These are phyloP conservation scores for Phalacrocorax brasilianus DNA, from an alignment of 2,113 vertebrate genomes.

Conservation along the genomic window DNA sequence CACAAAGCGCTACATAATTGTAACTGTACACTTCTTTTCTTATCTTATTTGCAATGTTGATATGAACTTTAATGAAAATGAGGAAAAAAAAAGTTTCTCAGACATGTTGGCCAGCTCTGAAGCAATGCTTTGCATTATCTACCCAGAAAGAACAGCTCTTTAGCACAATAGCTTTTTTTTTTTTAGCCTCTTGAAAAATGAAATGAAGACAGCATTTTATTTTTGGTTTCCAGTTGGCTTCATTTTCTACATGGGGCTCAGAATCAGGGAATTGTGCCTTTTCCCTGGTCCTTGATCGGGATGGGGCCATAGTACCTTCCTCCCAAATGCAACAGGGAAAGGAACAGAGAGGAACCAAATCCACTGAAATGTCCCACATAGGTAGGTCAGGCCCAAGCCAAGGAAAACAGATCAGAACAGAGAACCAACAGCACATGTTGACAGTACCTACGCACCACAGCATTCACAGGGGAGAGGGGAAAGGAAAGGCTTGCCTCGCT, in stretches of 20 bases:
- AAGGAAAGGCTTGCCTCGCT: not conserved
- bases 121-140: slow-evolving; percentile 51
- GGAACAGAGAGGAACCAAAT: not conserved
- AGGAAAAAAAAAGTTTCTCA: not conserved
- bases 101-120: slow-evolving; percentile 9
- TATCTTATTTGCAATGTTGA: slow-evolving; percentile 53
- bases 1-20: slow-evolving; percentile 30
- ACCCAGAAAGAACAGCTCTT: slow-evolving; percentile 12
- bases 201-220: slow-evolving; percentile 9
- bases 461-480: not conserved
- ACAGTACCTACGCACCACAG: not conserved
- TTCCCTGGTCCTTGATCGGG: not conserved
- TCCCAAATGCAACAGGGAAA: not conserved
- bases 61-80: slow-evolving; percentile 40
- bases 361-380: not conserved
- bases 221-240: not conserved
- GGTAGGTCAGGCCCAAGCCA: not conserved
- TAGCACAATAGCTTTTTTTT: not conserved
- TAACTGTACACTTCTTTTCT: slow-evolving; percentile 49
- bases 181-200: not conserved
- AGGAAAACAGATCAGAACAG: not conserved
- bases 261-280: not conserved
- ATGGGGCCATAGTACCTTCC: not conserved
- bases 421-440: not conserved
- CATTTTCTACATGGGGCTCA: not conserved